Base-by-base conservation (phyloP, 1,140 invertebrate genomes). In the Ptiloglossa arizonensis region DNA sequence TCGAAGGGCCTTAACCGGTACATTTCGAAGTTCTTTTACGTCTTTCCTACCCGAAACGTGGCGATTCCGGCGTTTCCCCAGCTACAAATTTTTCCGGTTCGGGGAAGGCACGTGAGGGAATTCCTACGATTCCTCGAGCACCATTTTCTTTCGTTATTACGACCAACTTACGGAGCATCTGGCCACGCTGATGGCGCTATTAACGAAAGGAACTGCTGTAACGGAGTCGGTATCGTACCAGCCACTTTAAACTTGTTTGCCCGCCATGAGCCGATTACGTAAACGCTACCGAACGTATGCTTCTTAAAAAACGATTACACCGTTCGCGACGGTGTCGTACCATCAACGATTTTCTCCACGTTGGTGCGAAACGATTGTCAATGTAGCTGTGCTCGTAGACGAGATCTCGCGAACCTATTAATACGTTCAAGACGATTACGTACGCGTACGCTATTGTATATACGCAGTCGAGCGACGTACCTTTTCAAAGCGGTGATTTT, bases 151-250 rank as follows among this genome's bases (percentile, higher is more conserved):
- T 82, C 63, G 66, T 64, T 81, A 74, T 82, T 82, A 77, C 50
- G 60, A 50, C 19, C 41, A 72, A 60, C 35, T 35, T 52, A 48
- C 54, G 41, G 38, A 44, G 62, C 73, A 63, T 83, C 79, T 70
- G 67, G 62, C 68, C 80, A 60, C 79, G 32, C 60, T 82, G 64
- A 82, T 79, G 71, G 66, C 46, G 35, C 69, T 62, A 64, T 82
- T 79, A 83, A 82, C 74, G 68, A 38, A 46, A 75, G 50, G 50
- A 83, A 83, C 54, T 82, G 56, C 75, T 54, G 54, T 60, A 71
- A 71, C 79, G 69, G 17, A 66, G 71, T 59, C 46, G 66, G 76
- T 72, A 67, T 66, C 68, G 29, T 66, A 56, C 27, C 32, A 57
- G 17, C 17, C 48, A 27, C 32, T 57, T 48, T 1, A 9, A 17